Evolutionary conservation across 2,888 invertebrate species (phyloP).

Genomic region (Maniola hyperantus): DNA sequence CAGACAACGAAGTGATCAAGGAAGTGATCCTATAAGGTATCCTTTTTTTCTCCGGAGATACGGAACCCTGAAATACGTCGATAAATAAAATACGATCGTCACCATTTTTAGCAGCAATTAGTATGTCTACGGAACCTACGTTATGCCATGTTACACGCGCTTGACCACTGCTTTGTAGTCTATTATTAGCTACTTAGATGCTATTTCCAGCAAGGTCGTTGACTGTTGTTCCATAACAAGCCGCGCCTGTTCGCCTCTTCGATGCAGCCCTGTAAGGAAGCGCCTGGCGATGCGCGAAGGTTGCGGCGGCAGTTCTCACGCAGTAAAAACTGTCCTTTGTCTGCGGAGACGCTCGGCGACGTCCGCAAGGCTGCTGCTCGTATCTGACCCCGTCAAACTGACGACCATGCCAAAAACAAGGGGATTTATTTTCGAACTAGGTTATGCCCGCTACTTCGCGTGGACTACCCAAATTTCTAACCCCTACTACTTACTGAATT

Average conservation of each 20-base stretch:
- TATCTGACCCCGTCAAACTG: conserved; percentile 42
- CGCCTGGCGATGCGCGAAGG: conserved; percentile 52
- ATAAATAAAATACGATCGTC: too few relatives aligned
- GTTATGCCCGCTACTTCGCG: too few relatives aligned
- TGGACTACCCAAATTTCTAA: too few relatives aligned
- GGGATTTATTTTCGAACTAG: neutral
- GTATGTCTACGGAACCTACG: too few relatives aligned
- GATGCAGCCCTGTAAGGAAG: conserved; percentile 43
- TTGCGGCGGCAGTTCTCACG: conserved; percentile 57
- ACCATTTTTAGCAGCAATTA: too few relatives aligned
- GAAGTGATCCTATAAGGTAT: too few relatives aligned
- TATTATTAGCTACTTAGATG: neutral
- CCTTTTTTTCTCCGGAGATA: too few relatives aligned
- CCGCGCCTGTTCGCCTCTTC: neutral
- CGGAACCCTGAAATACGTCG: too few relatives aligned
- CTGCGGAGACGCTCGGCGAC: conserved; percentile 41
- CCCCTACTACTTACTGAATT: too few relatives aligned
- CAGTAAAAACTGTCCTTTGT: conserved; percentile 61
- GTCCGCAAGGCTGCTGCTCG: conserved; percentile 46
- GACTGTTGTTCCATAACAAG: conserved; percentile 7
- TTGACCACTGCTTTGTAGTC: too few relatives aligned
- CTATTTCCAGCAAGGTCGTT: neutral
- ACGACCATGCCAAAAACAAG: conserved; percentile 31
- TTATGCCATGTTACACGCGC: too few relatives aligned
- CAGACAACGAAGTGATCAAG: too few relatives aligned